Evolutionary conservation across 2,113 vertebrate species (phyloP), one percentile per base, ranked within the genome.

Genomic region (Myodes glareolus): DNA sequence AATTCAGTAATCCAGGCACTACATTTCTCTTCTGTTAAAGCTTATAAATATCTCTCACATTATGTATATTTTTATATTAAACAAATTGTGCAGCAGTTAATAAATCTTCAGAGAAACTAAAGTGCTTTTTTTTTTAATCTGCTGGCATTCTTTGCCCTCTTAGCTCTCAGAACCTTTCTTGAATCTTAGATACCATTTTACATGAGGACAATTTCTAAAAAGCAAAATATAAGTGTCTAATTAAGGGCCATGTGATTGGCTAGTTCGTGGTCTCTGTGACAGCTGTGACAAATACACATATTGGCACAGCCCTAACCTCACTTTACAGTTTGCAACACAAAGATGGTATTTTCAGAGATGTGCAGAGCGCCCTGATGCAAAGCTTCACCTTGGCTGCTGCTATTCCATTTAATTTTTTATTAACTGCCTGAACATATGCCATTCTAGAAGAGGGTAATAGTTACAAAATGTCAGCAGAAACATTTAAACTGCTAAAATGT

Each of bases 381-480:
- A 98, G 95, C 97, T 98, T 99, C 98, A 98, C 98, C 98, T 99
- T 99, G 98, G 98, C 98, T 98, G 95, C 93, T 98, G 98, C 98
- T 98, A 98, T 99, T 98, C 98, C 98, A 98, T 99, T 99, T 99
- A 99, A 98, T 99, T 99, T 99, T 99, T 99, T 99, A 99, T 99
- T 99, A 99, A 99, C 99, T 99, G 99, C 99, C 99, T 99, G 99
- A 99, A 99, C 99, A 99, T 99, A 99, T 99, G 99, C 98, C 99
- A 99, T 99, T 99, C 99, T 98, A 98, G 99, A 98, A 98, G 99
- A 99, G 98, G 99, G 98, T 99, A 99, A 99, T 99, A 98, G 99
- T 99, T 99, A 99, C 99, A 99, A 99, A 99, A 99, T 99, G 99
- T 99, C 99, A 99, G 98, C 98, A 99, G 99, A 99, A 99, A 99